Conservation (phyloP, 2,113 vertebrate species). For the Nannospalax galili region DNA sequence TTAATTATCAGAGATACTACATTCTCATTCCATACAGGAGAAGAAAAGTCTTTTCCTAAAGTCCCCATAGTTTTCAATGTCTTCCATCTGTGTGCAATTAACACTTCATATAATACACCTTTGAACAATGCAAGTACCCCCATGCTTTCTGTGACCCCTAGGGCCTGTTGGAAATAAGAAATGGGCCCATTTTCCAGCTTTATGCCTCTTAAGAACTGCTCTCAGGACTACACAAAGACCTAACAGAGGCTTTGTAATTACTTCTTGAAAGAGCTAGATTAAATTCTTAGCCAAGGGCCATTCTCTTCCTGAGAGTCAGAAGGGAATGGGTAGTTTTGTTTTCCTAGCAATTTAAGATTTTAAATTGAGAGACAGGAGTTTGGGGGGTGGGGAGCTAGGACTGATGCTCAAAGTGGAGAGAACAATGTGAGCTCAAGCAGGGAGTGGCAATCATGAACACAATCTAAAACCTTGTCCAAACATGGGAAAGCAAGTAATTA, state of each 20-base stretch:
- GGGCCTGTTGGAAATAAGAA: conserved; percentile 55
- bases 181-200: conserved; percentile 70
- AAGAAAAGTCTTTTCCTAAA: conserved; percentile 13
- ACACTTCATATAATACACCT: conserved; percentile 15
- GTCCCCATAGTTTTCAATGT: conserved; percentile 8
- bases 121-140: not conserved
- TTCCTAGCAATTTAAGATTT: not conserved
- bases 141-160: not conserved
- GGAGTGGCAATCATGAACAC: not conserved
- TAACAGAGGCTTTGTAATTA: conserved; percentile 67
- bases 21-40: not conserved
- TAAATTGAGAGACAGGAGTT: not conserved
- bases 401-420: not conserved
- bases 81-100: conserved; percentile 15
- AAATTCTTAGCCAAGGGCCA: conserved; percentile 65
- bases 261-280: conserved; percentile 58
- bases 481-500: not conserved
- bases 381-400: not conserved
- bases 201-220: conserved; percentile 51
- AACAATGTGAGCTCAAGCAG: not conserved
- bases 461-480: not conserved
- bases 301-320: conserved; percentile 42
- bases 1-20: conserved; percentile 50
- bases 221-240: conserved; percentile 30
- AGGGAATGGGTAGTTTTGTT: conserved; percentile 49